phyloP scores from a whole-genome alignment of 2,113 vertebrate genomes.

The Aldabrachelys gigantea region DNA sequence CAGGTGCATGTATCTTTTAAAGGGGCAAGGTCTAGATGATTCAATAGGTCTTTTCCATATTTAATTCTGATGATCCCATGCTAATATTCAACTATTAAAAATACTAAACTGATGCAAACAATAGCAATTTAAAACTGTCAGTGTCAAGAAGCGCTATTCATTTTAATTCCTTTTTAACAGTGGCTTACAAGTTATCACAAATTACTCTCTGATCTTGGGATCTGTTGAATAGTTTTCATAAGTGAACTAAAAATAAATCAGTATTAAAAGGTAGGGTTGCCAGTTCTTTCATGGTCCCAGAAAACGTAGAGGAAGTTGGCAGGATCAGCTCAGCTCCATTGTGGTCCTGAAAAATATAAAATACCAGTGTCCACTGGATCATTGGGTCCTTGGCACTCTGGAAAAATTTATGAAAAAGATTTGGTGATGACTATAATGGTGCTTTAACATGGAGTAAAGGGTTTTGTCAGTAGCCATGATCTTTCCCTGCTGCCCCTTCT shows the following conservation, averaged over 20 bases:
- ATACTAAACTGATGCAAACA: not conserved
- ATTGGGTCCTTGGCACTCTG: slow-evolving; percentile 62
- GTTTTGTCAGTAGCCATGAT: not conserved
- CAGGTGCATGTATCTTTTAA: not conserved
- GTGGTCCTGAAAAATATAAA: slow-evolving; percentile 73
- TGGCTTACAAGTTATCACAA: slow-evolving; percentile 10
- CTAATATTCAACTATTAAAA: not conserved
- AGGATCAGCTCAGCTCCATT: slow-evolving; percentile 72
- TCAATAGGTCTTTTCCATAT: not conserved
- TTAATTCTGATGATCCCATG: not conserved
- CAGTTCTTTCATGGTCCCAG: slow-evolving; percentile 68
- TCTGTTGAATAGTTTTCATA: slow-evolving; percentile 35
- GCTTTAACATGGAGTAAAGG: slow-evolving; percentile 36
- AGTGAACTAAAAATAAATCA: slow-evolving; percentile 45
- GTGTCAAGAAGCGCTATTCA: not conserved
- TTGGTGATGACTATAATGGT: slow-evolving; percentile 24
- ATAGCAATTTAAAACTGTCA: not conserved
- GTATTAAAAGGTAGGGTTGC: slow-evolving; percentile 49
- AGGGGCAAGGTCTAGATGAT: not conserved
- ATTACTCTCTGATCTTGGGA: slow-evolving; percentile 35
- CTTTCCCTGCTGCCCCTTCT: not conserved
- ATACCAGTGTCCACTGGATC: slow-evolving; percentile 70
- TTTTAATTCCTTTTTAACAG: slow-evolving; percentile 11
- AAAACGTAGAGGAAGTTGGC: slow-evolving; percentile 70
- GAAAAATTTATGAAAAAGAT: slow-evolving; percentile 43